A percentile compares a stretch with the other conserved stretches of the same genome.
Evolutionary conservation across 2,888 invertebrate genomes (phyloP).

Genomic region (Notodonta ziczac): DNA sequence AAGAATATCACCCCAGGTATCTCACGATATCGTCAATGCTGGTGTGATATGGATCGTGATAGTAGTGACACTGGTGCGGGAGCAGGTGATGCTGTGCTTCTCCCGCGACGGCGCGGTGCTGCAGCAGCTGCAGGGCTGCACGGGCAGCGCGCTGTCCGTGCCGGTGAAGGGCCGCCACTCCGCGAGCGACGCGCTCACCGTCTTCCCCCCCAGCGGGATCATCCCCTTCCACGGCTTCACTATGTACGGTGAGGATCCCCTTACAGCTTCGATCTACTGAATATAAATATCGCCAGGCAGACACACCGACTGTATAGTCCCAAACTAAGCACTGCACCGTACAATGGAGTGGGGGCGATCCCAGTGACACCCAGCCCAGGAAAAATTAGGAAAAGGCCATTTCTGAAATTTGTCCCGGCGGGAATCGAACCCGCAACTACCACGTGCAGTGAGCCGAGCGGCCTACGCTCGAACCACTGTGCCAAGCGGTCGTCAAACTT

Average conservation of each 20-base stretch:
- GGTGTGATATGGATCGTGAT: background rate
- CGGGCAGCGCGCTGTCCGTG: conserved; percentile 88
- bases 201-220: conserved; percentile 96
- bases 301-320: too few species aligned
- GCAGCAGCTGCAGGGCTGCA: conserved; percentile 86
- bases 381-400: too few species aligned
- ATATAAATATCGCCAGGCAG: too few species aligned
- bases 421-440: too few species aligned
- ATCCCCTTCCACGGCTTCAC: conserved; percentile 99
- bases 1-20: too few species aligned
- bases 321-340: too few species aligned
- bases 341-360: too few species aligned
- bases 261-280: background rate
- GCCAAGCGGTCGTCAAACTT: too few species aligned
- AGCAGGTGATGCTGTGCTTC: conserved; percentile 93
- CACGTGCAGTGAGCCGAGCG: too few species aligned
- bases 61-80: conserved; percentile 15
- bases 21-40: background rate
- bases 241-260: conserved; percentile 89
- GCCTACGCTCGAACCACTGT: too few species aligned
- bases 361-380: too few species aligned
- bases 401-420: too few species aligned
- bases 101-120: conserved; percentile 94
- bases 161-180: conserved; percentile 89
- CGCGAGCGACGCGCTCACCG: conserved; percentile 87